A percentile compares a stretch with the other conserved stretches of the same genome.
Conservation (phyloP, 2,113 vertebrate genomes). For the Gambusia holbrooki region DNA sequence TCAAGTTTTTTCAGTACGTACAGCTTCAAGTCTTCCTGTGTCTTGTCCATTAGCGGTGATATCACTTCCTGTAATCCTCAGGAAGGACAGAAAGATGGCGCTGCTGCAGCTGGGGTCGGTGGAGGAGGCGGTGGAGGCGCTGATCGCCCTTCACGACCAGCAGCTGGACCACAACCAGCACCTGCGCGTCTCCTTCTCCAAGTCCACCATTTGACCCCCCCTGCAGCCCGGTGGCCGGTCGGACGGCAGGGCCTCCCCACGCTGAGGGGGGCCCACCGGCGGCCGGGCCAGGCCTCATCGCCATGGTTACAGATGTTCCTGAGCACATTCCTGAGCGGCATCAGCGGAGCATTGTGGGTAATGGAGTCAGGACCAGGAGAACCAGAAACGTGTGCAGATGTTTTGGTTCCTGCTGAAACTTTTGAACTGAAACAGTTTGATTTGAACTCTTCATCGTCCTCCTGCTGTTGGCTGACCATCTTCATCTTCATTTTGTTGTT, state of each 20-base stretch:
- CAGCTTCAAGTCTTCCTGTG: background rate
- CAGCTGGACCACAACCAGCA: slow-evolving; percentile 68
- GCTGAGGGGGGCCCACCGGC: background rate
- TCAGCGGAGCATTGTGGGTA: slow-evolving; percentile 48
- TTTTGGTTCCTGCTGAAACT: background rate
- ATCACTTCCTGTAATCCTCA: slow-evolving; percentile 43
- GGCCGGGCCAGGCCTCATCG: background rate
- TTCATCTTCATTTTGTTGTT: background rate
- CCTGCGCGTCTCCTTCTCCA: slow-evolving; percentile 66
- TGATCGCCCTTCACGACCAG: slow-evolving; percentile 61
- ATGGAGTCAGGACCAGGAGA: slow-evolving; percentile 27
- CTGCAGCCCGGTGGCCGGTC: background rate
- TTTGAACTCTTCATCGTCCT: background rate
- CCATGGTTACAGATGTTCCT: slow-evolving; percentile 26
- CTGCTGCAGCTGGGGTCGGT: slow-evolving; percentile 65
- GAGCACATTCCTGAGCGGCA: slow-evolving; percentile 58
- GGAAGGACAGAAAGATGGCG: slow-evolving; percentile 70
- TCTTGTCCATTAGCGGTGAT: background rate
- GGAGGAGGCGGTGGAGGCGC: slow-evolving; percentile 65
- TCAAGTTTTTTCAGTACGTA: slow-evolving; percentile 71
- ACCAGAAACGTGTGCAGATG: background rate
- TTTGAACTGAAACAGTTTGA: background rate
- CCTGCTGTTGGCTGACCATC: background rate
- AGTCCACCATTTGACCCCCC: slow-evolving; percentile 54
- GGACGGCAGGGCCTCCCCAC: background rate